Evolutionary conservation across 2,888 invertebrate genomes (phyloP).

Genomic region (Miltochrista miniata): DNA sequence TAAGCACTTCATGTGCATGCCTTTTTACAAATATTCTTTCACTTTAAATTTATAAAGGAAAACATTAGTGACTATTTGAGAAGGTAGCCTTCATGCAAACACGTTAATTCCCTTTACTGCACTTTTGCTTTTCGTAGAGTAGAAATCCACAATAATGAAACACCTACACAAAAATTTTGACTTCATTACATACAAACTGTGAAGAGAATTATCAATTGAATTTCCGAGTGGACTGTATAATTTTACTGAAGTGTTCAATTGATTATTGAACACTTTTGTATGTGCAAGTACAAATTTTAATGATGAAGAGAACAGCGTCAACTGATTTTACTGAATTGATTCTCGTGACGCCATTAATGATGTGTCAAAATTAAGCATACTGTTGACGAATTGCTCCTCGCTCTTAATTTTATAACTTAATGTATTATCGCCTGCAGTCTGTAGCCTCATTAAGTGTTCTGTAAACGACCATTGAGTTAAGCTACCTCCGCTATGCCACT

Average conservation of each 20-base stretch:
- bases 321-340: slow-evolving; percentile 8
- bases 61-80: too few species aligned
- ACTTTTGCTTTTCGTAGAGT: too few species aligned
- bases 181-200: neutral
- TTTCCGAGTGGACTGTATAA: neutral
- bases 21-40: too few species aligned
- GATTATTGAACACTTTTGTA: slow-evolving; percentile 2
- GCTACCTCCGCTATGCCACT: too few species aligned
- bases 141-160: too few species aligned
- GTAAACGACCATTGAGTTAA: too few species aligned
- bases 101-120: too few species aligned
- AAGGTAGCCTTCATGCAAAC: too few species aligned
- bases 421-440: neutral
- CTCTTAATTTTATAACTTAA: neutral
- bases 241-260: neutral
- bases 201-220: neutral
- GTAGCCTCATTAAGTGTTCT: too few species aligned
- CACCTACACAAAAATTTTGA: too few species aligned
- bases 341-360: slow-evolving; percentile 4
- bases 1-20: too few species aligned
- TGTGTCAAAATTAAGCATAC: neutral
- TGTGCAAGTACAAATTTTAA: slow-evolving; percentile 4
- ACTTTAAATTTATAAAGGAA: too few species aligned
- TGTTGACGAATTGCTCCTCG: neutral
- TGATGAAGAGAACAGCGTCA: slow-evolving; percentile 15